These are phyloP conservation scores for Ciconia boyciana DNA, from an alignment of 2,113 vertebrate species.

Conservation along the genomic window DNA sequence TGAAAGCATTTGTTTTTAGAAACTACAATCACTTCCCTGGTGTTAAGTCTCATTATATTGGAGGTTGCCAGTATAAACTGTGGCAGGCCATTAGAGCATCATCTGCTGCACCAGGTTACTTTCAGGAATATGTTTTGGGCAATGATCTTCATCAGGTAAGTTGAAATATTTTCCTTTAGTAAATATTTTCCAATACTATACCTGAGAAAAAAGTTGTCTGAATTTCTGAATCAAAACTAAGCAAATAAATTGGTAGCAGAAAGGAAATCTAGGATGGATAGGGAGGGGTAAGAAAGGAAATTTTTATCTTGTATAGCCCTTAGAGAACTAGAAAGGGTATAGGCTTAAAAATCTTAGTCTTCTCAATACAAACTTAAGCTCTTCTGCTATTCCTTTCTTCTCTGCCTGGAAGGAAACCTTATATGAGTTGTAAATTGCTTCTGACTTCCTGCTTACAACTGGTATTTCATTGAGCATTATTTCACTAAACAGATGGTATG, in stretches of 20 bases:
- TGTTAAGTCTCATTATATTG: conserved; percentile 89
- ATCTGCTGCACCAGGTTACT: conserved; percentile 93
- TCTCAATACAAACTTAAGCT: not conserved
- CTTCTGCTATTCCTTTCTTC: not conserved
- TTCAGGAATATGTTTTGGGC: conserved; percentile 89
- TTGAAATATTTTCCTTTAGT: not conserved
- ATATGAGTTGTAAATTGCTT: not conserved
- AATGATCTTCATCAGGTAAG: conserved; percentile 92
- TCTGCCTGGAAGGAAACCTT: conserved; percentile 12
- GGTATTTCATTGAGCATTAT: not conserved
- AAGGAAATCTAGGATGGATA: not conserved
- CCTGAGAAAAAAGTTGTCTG: not conserved
- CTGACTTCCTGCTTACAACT: conserved; percentile 1
- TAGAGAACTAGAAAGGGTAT: not conserved
- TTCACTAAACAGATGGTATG: not conserved
- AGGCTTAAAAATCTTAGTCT: not conserved
- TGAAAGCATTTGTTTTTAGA: conserved; percentile 94
- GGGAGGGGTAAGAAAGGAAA: not conserved
- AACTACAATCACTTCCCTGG: conserved; percentile 93
- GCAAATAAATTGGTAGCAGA: not conserved
- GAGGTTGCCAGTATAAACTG: conserved; percentile 90
- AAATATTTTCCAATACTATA: not conserved
- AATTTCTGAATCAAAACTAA: not conserved
- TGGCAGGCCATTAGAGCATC: conserved; percentile 95
- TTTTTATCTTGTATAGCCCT: not conserved